Evolutionary conservation across 2,888 invertebrate genomes (phyloP).

Genomic region (Linnaemya tessellans): DNA sequence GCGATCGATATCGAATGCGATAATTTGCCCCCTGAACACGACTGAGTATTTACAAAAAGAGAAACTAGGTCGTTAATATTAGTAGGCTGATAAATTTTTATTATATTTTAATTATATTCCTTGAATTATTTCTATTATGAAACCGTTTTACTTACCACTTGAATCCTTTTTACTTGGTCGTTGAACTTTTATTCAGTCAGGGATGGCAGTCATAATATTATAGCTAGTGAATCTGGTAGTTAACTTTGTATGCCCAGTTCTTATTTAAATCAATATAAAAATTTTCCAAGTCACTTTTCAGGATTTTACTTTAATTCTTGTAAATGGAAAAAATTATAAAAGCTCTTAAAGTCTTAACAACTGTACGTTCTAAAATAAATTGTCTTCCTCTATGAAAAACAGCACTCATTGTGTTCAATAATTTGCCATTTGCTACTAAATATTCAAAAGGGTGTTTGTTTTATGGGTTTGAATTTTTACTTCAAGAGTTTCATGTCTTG

Average conservation of each 20-base stretch:
- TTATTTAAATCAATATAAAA: no score
- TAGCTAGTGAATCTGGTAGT: no score
- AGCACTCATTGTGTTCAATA: constrained; percentile 24
- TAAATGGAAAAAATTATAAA: not conserved
- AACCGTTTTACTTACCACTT: not conserved
- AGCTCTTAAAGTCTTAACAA: constrained; percentile 11
- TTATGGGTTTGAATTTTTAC: constrained; percentile 3
- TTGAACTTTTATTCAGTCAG: not conserved
- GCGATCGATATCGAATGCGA: no score
- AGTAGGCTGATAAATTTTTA: not conserved
- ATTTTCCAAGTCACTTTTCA: not conserved
- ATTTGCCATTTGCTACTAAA: constrained; percentile 31
- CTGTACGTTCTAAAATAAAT: constrained; percentile 8
- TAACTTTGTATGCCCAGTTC: no score
- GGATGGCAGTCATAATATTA: no score
- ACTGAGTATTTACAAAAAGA: no score
- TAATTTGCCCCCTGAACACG: no score
- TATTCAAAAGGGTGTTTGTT: constrained; percentile 34
- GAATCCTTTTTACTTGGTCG: no score
- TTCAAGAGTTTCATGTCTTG: not conserved
- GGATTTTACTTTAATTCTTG: not conserved
- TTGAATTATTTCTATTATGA: not conserved
- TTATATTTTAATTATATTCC: not conserved
- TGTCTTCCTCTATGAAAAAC: not conserved
- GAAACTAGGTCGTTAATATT: no score